Conservation (phyloP, 2,888 invertebrate species). For the Heliconius cydno region DNA sequence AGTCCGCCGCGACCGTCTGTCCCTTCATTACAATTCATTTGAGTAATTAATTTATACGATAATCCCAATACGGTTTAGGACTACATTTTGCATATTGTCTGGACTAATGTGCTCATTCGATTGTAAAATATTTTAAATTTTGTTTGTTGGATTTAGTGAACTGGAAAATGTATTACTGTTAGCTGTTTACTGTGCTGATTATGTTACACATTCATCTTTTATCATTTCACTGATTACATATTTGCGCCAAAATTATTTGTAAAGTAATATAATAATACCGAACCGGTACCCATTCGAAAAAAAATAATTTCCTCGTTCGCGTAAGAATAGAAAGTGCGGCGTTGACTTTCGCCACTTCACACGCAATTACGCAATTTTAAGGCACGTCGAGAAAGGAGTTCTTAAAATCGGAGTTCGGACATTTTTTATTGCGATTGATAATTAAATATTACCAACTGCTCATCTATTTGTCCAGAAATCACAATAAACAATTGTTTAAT, state of each 20-base stretch:
- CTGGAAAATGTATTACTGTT: neutral
- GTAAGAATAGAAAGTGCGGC: neutral
- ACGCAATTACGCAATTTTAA: neutral
- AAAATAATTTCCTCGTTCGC: neutral
- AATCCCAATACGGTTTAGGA: slow-evolving; percentile 26
- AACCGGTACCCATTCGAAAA: neutral
- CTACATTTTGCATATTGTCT: slow-evolving; percentile 12
- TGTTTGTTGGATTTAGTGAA: neutral
- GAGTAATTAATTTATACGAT: slow-evolving; percentile 25
- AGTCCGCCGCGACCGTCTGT: neutral
- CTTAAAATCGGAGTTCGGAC: too few relatives aligned
- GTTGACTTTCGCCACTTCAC: neutral
- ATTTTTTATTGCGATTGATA: too few relatives aligned
- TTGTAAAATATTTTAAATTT: slow-evolving; percentile 2
- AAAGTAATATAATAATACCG: too few relatives aligned
- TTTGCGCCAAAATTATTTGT: neutral
- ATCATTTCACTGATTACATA: neutral
- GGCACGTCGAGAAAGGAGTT: too few relatives aligned
- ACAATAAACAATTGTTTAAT: too few relatives aligned
- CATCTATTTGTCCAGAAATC: too few relatives aligned
- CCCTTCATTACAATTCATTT: slow-evolving; percentile 29
- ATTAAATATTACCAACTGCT: too few relatives aligned
- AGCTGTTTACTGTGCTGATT: neutral
- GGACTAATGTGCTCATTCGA: neutral
- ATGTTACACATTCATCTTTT: neutral